Conservation (phyloP, 92 coral and sea anemone genomes). For the Zoanthus sansibaricus region DNA sequence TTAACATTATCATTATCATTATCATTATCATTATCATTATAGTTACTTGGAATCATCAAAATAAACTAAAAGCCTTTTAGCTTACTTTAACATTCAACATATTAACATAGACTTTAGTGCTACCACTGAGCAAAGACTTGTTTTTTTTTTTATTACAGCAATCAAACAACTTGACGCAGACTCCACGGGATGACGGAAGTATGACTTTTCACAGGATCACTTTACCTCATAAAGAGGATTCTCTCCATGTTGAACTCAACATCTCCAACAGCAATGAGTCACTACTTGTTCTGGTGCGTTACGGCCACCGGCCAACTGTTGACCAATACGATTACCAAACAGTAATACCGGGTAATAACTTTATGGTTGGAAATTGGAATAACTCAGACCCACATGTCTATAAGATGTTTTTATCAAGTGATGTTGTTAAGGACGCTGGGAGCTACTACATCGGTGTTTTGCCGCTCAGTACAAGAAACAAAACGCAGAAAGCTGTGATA, state of each 20-base stretch:
- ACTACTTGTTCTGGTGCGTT: slow-evolving; percentile 68
- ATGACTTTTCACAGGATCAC: slow-evolving; percentile 73
- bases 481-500: neutral
- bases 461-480: slow-evolving; percentile 43
- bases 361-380: slow-evolving; percentile 33
- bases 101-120: too few relatives aligned
- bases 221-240: slow-evolving; percentile 56
- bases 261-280: slow-evolving; percentile 50
- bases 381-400: slow-evolving; percentile 49
- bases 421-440: slow-evolving; percentile 66
- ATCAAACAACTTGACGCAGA: slow-evolving; percentile 64
- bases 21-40: too few relatives aligned
- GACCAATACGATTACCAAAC: slow-evolving; percentile 68
- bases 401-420: slow-evolving; percentile 66
- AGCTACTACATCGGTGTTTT: slow-evolving; percentile 76
- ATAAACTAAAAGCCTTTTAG: too few relatives aligned
- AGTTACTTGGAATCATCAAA: too few relatives aligned
- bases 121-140: too few relatives aligned
- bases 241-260: slow-evolving; percentile 64
- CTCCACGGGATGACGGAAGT: slow-evolving; percentile 50
- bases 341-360: slow-evolving; percentile 56
- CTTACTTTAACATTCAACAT: too few relatives aligned
- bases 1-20: too few relatives aligned
- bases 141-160: slow-evolving; percentile 41
- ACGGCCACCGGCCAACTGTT: slow-evolving; percentile 61